Percentiles rank a stretch among this genome's conserved stretches.
These are phyloP conservation scores for Typhlichthys eigenmanni DNA, from an alignment of 2,797 vertebrate species.

Conservation along the genomic window DNA sequence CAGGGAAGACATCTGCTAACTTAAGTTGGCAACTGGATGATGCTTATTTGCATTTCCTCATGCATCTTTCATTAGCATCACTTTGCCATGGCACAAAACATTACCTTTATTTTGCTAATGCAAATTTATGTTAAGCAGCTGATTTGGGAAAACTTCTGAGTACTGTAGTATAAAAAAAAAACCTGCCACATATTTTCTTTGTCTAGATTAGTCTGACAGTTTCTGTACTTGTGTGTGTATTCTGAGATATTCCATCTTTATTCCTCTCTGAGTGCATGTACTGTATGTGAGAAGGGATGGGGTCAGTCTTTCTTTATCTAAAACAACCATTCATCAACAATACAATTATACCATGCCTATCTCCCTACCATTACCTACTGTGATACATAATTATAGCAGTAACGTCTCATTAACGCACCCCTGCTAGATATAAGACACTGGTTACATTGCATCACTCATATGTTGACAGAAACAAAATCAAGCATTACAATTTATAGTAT, in stretches of 20 bases:
- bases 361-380: slow-evolving; percentile 14
- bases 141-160: slow-evolving; percentile 66
- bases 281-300: not conserved
- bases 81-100: slow-evolving; percentile 59
- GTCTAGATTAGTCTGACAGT: slow-evolving; percentile 33
- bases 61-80: slow-evolving; percentile 74
- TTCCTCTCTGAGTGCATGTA: slow-evolving; percentile 12
- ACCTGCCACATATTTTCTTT: slow-evolving; percentile 52
- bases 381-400: slow-evolving; percentile 24
- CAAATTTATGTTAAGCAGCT: slow-evolving; percentile 77
- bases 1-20: slow-evolving; percentile 25
- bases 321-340: slow-evolving; percentile 4
- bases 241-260: not conserved
- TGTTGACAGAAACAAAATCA: not conserved
- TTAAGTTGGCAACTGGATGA: slow-evolving; percentile 55
- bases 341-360: slow-evolving; percentile 6
- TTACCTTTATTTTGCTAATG: slow-evolving; percentile 73
- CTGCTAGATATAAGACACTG: slow-evolving; percentile 15
- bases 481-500: too few relatives aligned
- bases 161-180: slow-evolving; percentile 58
- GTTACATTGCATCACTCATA: not conserved
- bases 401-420: slow-evolving; percentile 17
- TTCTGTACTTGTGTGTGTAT: slow-evolving; percentile 1
- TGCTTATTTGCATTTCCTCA: slow-evolving; percentile 61
- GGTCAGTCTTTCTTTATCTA: slow-evolving; percentile 7